Base-by-base conservation (phyloP, 2,888 invertebrate genomes). In the Nysson spinosus region DNA sequence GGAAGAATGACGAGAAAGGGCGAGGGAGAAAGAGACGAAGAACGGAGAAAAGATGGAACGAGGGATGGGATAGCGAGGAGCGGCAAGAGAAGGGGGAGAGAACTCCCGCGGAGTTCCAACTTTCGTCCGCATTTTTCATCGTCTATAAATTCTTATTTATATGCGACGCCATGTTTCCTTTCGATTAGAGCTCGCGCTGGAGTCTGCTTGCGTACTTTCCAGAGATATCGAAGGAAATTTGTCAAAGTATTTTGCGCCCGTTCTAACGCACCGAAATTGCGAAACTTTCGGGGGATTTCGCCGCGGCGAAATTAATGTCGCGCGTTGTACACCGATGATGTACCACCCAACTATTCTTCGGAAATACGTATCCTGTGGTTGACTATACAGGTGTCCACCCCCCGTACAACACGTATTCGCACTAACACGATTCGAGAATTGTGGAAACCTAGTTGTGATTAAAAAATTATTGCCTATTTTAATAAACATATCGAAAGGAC, bases 121-220 rank as follows among this genome's bases (percentile, higher is more conserved):
- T 82, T 78, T 76, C 75, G 75, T 70, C 70, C 80, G 81, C 84
- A 85, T 85, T 85, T 85, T 85, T 85, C 86, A 85, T 85, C 85
- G 84, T 81, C 84, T 83, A 82, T 85, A 86, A 86, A 86, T 86
- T 85, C 85, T 86, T 85, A 85, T 86, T 86, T 85, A 86, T 86
- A 85, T 85, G 85, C 86, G 81, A 82, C 82, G 82, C 78, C 78
- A 78, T 82, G 84, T 85, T 83, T 83, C 83, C 78, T 80, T 81
- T 80, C 84, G 85, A 85, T 85, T 85, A 84, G 80, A 78, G 78
- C 66, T 60, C 56, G 56, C 66, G 47, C 63, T 56, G 60, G 61
- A 62, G 72, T 65, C 52, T 50, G 68, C 57, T 62, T 37, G 57
- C 70, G 20, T 60, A 73, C 61, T 76, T 76, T 72, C 57, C 60